Conservation (phyloP, 2,113 vertebrate genomes). For the Cebus imitator region DNA sequence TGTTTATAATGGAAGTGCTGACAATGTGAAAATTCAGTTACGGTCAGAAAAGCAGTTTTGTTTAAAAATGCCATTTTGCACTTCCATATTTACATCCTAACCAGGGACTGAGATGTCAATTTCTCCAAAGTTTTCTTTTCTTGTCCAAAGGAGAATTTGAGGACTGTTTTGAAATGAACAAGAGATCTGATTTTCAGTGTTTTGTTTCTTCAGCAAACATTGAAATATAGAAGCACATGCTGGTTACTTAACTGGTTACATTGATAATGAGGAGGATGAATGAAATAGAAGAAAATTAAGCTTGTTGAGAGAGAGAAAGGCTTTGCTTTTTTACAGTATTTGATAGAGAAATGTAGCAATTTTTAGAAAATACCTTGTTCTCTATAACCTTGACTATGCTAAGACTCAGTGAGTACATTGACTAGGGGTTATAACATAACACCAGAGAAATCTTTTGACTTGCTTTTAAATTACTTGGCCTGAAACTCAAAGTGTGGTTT, state of each 20-base stretch:
- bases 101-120: constrained; percentile 76
- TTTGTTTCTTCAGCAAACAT: constrained; percentile 51
- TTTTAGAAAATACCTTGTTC: constrained; percentile 46
- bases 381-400: not conserved
- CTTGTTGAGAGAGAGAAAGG: not conserved
- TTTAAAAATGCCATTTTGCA: constrained; percentile 85
- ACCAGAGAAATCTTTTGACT: constrained; percentile 40
- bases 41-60: constrained; percentile 87
- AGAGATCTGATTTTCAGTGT: constrained; percentile 71
- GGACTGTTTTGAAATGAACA: constrained; percentile 79
- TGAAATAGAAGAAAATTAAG: constrained; percentile 68
- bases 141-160: constrained; percentile 81
- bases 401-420: not conserved
- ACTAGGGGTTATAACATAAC: constrained; percentile 32
- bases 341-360: constrained; percentile 38
- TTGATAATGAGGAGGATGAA: not conserved
- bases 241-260: constrained; percentile 45
- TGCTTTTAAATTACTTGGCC: constrained; percentile 40
- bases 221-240: constrained; percentile 29
- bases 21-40: constrained; percentile 89
- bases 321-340: constrained; percentile 48
- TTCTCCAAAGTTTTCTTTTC: constrained; percentile 82
- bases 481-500: not conserved
- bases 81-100: constrained; percentile 86
- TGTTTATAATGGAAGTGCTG: constrained; percentile 89